phyloP scores from a whole-genome alignment of 2,797 vertebrate genomes.

The Lerista edwardsae region DNA sequence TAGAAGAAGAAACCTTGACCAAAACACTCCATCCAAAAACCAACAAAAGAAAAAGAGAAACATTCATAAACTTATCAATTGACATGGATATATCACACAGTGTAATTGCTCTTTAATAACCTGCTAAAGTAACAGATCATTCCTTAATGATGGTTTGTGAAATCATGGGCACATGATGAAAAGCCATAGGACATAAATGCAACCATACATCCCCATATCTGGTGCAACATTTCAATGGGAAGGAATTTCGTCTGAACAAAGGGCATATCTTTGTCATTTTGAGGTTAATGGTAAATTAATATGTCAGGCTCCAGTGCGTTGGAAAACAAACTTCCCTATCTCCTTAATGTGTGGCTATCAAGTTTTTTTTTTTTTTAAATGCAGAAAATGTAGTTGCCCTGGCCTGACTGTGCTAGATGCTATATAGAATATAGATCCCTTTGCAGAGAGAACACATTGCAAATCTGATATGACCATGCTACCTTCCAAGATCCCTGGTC shows the following conservation, averaged over 20 bases:
- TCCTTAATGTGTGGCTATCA: not conserved
- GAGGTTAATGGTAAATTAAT: constrained; percentile 6
- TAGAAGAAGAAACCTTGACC: not conserved
- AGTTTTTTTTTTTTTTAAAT: not conserved
- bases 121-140: not conserved
- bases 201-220: not conserved
- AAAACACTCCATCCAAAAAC: no score
- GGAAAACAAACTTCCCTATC: not conserved
- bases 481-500: no score
- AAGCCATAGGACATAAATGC: constrained; percentile 20
- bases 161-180: not conserved
- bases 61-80: not conserved
- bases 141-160: constrained; percentile 5
- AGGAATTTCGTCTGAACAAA: not conserved
- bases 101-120: not conserved
- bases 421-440: no score
- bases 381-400: no score
- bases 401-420: no score
- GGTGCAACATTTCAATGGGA: constrained; percentile 12
- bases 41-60: not conserved
- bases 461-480: no score
- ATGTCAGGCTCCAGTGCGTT: not conserved
- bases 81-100: not conserved
- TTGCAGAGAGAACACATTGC: no score
- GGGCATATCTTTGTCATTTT: not conserved